A percentile compares a stretch with the other conserved stretches of the same genome.
Evolutionary conservation across 1,140 invertebrate species (phyloP).

Genomic region (Pseudomyrmex sp.): DNA sequence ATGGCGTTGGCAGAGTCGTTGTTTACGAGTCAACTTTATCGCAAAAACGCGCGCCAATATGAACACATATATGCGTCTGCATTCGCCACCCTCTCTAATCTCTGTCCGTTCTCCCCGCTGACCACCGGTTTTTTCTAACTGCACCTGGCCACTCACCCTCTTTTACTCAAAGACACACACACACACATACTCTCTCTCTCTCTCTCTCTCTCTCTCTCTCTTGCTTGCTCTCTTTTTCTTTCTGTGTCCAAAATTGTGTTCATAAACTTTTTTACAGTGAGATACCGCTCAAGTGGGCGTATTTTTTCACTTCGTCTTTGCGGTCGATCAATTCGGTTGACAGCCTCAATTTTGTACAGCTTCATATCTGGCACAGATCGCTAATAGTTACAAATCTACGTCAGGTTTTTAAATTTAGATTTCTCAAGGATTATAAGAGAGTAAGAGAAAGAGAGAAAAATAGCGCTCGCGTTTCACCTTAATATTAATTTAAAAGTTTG

Average conservation of each 20-base stretch:
- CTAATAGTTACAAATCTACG: conserved; percentile 31
- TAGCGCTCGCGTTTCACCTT: not conserved
- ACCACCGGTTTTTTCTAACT: conserved; percentile 33
- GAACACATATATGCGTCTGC: conserved; percentile 43
- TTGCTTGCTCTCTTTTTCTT: not conserved
- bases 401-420: conserved; percentile 37
- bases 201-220: too few relatives aligned
- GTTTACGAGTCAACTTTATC: conserved; percentile 79
- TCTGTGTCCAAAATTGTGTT: conserved; percentile 12
- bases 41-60: conserved; percentile 42
- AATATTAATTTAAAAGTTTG: too few relatives aligned
- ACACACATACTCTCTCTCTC: too few relatives aligned
- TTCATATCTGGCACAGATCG: conserved; percentile 15
- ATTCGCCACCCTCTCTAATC: conserved; percentile 8
- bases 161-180: too few relatives aligned
- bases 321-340: conserved; percentile 36
- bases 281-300: conserved; percentile 17
- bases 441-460: not conserved
- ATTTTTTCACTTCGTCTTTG: conserved; percentile 43
- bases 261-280: conserved; percentile 12
- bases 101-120: not conserved
- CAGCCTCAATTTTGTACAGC: conserved; percentile 29
- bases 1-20: conserved; percentile 73
- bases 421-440: conserved; percentile 5
- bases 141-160: not conserved